Percentiles rank a stretch among this genome's conserved stretches.
phyloP scores from a whole-genome alignment of 2,113 vertebrate species.

The Zapornia atra region DNA sequence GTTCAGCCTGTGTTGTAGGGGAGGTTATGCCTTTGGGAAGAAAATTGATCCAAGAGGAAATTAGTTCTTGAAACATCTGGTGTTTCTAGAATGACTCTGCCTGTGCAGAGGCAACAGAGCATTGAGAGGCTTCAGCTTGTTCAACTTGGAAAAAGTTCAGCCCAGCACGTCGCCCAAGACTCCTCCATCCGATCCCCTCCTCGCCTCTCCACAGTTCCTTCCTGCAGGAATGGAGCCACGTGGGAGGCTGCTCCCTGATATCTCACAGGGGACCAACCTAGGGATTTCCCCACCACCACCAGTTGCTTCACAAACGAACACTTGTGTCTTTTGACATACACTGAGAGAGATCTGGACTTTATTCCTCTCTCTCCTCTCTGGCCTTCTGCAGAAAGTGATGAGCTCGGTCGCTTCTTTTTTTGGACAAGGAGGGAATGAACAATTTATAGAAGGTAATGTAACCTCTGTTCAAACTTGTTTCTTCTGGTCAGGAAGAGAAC shows the following conservation, averaged over 20 bases:
- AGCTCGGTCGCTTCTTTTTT: not conserved
- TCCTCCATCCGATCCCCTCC: not conserved
- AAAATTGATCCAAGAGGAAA: not conserved
- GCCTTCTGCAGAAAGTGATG: not conserved
- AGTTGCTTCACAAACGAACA: rapidly evolving
- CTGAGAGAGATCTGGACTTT: not conserved
- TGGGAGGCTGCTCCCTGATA: not conserved
- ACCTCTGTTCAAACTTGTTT: not conserved
- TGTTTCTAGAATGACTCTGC: not conserved
- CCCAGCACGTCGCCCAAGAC: rapidly evolving
- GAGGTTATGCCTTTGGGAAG: not conserved
- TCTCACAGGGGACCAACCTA: rapidly evolving
- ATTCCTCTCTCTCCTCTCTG: not conserved
- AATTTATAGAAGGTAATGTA: not conserved
- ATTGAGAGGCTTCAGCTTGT: not conserved
- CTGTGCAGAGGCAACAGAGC: not conserved
- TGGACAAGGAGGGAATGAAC: not conserved
- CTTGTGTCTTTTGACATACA: rapidly evolving
- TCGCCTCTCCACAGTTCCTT: not conserved
- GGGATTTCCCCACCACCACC: rapidly evolving
- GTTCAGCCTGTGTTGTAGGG: not conserved
- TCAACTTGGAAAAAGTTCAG: not conserved
- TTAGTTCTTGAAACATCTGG: not conserved
- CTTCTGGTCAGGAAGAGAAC: not conserved
- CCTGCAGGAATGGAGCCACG: rapidly evolving